These are phyloP conservation scores for Apis dorsata DNA, from an alignment of 1,140 invertebrate genomes.

Conservation along the genomic window DNA sequence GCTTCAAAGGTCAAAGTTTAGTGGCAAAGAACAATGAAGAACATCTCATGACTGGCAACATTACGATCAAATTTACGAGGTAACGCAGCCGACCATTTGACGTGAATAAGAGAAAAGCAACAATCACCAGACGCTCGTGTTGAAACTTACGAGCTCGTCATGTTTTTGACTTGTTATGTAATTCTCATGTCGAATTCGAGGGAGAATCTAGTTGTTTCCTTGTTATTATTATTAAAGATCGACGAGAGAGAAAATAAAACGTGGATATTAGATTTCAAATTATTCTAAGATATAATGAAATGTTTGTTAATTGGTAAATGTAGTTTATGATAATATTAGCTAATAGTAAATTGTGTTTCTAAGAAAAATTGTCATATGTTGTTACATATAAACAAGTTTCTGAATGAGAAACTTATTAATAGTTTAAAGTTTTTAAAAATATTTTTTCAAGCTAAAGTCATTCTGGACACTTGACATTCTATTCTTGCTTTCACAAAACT, in stretches of 20 bases:
- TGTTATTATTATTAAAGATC: background rate
- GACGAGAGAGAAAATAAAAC: background rate
- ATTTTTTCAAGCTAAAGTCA: too few species aligned
- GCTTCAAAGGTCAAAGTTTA: conserved; percentile 9
- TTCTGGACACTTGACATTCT: background rate
- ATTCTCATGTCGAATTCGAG: too few species aligned
- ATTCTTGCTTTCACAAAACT: too few species aligned
- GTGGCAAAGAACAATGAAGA: background rate
- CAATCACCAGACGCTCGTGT: background rate
- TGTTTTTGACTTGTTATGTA: background rate
- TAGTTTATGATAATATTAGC: too few species aligned
- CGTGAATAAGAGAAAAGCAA: background rate
- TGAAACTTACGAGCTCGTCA: background rate
- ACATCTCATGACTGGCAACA: background rate
- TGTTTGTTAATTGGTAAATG: too few species aligned
- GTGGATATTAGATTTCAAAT: too few species aligned
- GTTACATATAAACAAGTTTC: too few species aligned
- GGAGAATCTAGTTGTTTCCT: background rate
- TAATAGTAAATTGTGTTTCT: too few species aligned
- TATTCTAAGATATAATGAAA: too few species aligned
- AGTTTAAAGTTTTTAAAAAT: too few species aligned
- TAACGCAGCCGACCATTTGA: background rate
- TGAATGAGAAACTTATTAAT: too few species aligned
- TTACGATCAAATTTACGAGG: conserved; percentile 34
- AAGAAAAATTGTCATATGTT: too few species aligned